phyloP scores from a whole-genome alignment of 2,888 invertebrate genomes.

The Spicauda simplicius region DNA sequence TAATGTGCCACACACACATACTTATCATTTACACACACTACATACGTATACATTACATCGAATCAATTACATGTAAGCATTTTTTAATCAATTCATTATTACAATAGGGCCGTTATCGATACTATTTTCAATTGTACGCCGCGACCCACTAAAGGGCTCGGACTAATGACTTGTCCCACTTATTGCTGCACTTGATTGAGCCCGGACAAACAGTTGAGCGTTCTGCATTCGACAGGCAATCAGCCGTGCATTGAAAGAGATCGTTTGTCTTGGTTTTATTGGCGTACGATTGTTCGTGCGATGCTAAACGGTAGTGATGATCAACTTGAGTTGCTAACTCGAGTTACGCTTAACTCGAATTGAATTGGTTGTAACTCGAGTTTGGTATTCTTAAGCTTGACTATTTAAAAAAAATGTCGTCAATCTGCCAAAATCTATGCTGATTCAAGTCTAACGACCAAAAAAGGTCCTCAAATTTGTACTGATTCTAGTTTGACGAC shows the following conservation, averaged over 20 bases:
- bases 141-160: conserved; percentile 44
- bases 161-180: conserved; percentile 43
- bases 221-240: conserved; percentile 57
- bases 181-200: conserved; percentile 39
- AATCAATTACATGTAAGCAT: conserved; percentile 2
- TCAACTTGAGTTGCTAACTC: too few relatives aligned
- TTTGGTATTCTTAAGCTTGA: too few relatives aligned
- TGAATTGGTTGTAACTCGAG: too few relatives aligned
- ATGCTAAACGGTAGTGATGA: conserved; percentile 52
- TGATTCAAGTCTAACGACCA: too few relatives aligned
- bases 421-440: too few relatives aligned
- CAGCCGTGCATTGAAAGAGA: conserved; percentile 57
- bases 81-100: not conserved
- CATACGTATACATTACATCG: not conserved
- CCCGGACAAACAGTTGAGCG: conserved; percentile 34
- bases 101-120: conserved; percentile 8
- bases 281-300: conserved; percentile 54
- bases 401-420: too few relatives aligned
- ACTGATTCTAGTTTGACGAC: too few relatives aligned
- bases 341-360: too few relatives aligned
- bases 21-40: too few relatives aligned
- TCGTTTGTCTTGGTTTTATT: conserved; percentile 67
- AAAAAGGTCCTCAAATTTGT: too few relatives aligned
- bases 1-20: too few relatives aligned
- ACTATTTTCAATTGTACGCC: conserved; percentile 34